Base-by-base conservation (phyloP, 2,888 invertebrate species). In the Diaphora mendica region DNA sequence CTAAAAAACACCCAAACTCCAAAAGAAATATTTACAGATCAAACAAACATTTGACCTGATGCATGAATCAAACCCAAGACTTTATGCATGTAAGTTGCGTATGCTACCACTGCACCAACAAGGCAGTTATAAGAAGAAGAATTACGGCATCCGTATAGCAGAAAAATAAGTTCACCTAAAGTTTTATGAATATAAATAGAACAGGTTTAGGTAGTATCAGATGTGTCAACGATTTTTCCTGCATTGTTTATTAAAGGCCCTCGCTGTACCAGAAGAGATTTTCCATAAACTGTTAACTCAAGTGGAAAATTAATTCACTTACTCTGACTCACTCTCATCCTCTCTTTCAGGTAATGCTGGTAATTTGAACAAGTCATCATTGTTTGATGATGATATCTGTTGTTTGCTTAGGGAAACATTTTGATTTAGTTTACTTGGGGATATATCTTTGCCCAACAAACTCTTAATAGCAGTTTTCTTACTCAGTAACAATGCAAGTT, bases 391-490 rank as follows among this genome's bases (percentile, higher is more conserved):
- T 80, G 33, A 73, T 66, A 77, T 77, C 81, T 79, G 79, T 82
- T 70, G 85, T 88, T 85, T 96, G 95, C 80, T 92, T 48, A 96
- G 93, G 68, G 95, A 94, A 86, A 5, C 17, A 67, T n/a, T 48
- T 48, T 48, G 30, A 30, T 62, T 17, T 81, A 71, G 85, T 88
- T 85, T 96, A 95, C 80, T 92, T 44, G 96, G 93, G 69, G 95
- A 95, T 86, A 96, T 95, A 73, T 96, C 92, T 88, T 96, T 96
- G 1, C 96, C 95, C 70, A 98, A 90, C 0, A 97, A 96, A 86
- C 96, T 96, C 84, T 96, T 96, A n/a, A 99, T 96, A 1, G 97
- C 98, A 33, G 97, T 97, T 87, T 98, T 98, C 87, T 98, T 98
- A 77, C 98, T 96, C 26, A 98, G 91, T 69, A 98, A 97, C 71